phyloP scores from a whole-genome alignment of 2,113 vertebrate species.

The Eublepharis macularius region DNA sequence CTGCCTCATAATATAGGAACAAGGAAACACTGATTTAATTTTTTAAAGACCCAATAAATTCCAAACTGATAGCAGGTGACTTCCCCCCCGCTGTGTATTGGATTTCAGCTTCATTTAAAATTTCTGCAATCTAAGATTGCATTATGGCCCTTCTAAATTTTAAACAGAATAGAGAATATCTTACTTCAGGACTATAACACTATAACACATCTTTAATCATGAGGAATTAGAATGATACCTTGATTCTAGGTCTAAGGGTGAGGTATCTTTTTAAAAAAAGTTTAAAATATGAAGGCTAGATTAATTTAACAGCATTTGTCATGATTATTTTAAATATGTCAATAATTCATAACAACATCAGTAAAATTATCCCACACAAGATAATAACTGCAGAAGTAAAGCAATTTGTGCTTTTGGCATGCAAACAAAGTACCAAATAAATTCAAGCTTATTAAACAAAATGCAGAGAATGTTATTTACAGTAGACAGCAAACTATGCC shows the following conservation, averaged over 20 bases:
- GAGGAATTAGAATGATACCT: not conserved
- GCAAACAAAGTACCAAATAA: not conserved
- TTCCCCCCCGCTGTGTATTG: no score
- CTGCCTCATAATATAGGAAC: not conserved
- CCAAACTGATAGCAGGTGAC: not conserved
- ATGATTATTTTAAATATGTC: not conserved
- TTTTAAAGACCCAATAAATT: no score
- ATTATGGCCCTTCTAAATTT: not conserved
- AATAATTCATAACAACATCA: not conserved
- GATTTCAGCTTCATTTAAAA: no score
- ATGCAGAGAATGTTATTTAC: not conserved
- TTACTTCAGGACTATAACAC: not conserved
- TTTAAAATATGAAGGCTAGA: not conserved
- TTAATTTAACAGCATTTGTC: not conserved
- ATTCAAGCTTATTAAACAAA: not conserved
- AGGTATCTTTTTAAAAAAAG: not conserved
- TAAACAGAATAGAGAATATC: not conserved
- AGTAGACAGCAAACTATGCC: not conserved
- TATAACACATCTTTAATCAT: constrained; percentile 4
- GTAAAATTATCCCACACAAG: not conserved
- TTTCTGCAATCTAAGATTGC: no score
- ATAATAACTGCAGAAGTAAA: not conserved
- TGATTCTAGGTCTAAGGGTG: not conserved
- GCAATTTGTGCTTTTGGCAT: not conserved
- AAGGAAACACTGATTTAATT: not conserved